Evolutionary conservation across 1,140 invertebrate genomes (phyloP).

Genomic region (Heliconius hewitsoni): DNA sequence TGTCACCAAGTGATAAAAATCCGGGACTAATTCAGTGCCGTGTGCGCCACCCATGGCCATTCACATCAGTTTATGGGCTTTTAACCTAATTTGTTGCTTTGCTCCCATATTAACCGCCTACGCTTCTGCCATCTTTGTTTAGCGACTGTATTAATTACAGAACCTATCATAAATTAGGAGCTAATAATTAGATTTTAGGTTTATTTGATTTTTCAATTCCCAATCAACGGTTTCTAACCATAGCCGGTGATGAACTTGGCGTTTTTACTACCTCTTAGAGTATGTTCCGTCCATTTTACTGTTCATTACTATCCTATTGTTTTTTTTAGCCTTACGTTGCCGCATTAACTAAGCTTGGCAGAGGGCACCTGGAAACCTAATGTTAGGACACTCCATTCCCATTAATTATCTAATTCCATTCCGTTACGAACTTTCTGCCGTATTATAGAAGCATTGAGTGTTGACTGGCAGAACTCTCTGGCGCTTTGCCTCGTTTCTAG

Average conservation of each 20-base stretch:
- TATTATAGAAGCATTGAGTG: too few species aligned
- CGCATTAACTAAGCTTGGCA: too few species aligned
- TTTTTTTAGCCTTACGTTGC: too few species aligned
- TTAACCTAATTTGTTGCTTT: conserved; percentile 77
- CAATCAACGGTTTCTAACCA: background rate
- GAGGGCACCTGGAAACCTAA: too few species aligned
- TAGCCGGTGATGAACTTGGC: background rate
- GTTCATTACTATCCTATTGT: too few species aligned
- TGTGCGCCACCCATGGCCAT: conserved; percentile 72
- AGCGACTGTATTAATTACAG: conserved; percentile 39
- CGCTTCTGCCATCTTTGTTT: conserved; percentile 39
- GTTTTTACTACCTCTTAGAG: background rate
- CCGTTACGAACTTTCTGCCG: too few species aligned
- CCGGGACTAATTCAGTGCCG: conserved; percentile 73
- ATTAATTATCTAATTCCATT: too few species aligned
- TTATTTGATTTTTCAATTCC: background rate
- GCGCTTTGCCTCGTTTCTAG: too few species aligned
- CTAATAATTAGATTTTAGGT: background rate
- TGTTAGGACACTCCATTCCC: too few species aligned
- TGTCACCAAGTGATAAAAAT: conserved; percentile 75
- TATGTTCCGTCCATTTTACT: too few species aligned
- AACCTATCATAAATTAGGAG: conserved; percentile 30
- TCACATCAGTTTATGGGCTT: conserved; percentile 79
- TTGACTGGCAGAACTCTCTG: too few species aligned
- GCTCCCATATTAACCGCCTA: conserved; percentile 37